Evolutionary conservation across 92 coral and sea anemone genomes (phyloP), one percentile per base, ranked within the genome.

Genomic region (Nematostella vectensis): DNA sequence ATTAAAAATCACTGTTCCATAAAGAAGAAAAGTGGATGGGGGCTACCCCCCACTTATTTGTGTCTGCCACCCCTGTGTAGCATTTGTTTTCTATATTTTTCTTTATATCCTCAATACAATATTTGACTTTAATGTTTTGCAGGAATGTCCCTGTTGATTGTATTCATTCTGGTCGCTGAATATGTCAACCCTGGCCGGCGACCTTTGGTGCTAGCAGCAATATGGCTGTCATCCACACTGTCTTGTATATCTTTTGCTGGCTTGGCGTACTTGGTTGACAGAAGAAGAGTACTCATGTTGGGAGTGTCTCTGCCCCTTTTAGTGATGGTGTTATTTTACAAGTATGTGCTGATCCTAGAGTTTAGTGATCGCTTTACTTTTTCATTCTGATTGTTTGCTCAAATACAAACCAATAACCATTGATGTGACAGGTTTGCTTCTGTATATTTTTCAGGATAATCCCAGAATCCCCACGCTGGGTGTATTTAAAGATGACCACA

Each of bases 391-490:
- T n/a, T n/a, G n/a, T n/a, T n/a, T n/a, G n/a, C n/a, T n/a, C n/a
- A n/a, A n/a, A n/a, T n/a, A n/a, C n/a, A n/a, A n/a, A n/a, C n/a
- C n/a, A n/a, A n/a, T n/a, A n/a, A n/a, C n/a, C n/a, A n/a, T n/a
- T n/a, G n/a, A n/a, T n/a, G n/a, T n/a, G n/a, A n/a, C n/a, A n/a
- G n/a, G n/a, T n/a, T n/a, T n/a, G n/a, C n/a, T n/a, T n/a, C n/a
- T 39, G 27, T 31, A 20, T 15, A 28, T 29, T 2, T 2, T 28
- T 15, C 50, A 85, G 95, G 30, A 54, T 76, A 11, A 58, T 76
- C 20, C 79, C 95, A 3, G 81, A 85, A 53, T 85, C 95, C 11
- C 84, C 95, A 3, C 87, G 88, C 27, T 85, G 95, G 94, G 31
- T 39, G 40, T 57, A 79, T 1, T 69, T 79, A 25, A 61, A 79